Evolutionary conservation across 2,113 vertebrate species (phyloP), one percentile per base, ranked within the genome.

Genomic region (Acinonyx jubatus): DNA sequence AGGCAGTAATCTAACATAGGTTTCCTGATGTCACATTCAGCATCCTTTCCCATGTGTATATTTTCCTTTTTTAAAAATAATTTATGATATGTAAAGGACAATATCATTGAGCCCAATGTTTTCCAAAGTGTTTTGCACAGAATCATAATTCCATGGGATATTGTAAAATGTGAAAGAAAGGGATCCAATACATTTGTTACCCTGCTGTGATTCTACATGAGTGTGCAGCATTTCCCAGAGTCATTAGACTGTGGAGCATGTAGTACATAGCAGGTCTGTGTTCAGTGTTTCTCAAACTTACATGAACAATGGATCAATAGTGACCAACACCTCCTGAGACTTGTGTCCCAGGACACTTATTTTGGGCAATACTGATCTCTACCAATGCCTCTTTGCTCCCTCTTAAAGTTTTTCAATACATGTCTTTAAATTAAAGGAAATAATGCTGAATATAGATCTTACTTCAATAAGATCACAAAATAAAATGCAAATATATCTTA

Each of bases 401-500:
- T 48, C 15, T 48, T 73, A 33, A 96, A 82, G 71, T 55, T 48
- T 55, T 78, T 94, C 48, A 81, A 71, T 63, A 66, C 81, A 66
- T 61, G n/a, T 71, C 45, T 94, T 93, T 95, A 96, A 88, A 95
- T 88, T 7, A 69, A 88, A 93, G 89, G 45, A 96, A 94, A 91
- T 52, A 73, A 86, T 91, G 25, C 66, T 80, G n/a, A 88, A 96
- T 97, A 95, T 81, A 36, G 48, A 94, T 76, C 86, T 78, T 86
- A 89, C 66, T 85, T 93, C 69, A 90, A 57, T n/a, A 61, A 27
- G 25, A 79, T 65, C 19, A 96, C 65, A 91, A 92, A 97, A 96
- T 73, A 97, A 97, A 97, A 96, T 82, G 48, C 45, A 97, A 96
- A 93, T 92, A 92, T 74, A 33, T 89, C 83, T 93, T 96, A 94